phyloP scores from a whole-genome alignment of 2,797 vertebrate genomes.

The Masticophis lateralis region DNA sequence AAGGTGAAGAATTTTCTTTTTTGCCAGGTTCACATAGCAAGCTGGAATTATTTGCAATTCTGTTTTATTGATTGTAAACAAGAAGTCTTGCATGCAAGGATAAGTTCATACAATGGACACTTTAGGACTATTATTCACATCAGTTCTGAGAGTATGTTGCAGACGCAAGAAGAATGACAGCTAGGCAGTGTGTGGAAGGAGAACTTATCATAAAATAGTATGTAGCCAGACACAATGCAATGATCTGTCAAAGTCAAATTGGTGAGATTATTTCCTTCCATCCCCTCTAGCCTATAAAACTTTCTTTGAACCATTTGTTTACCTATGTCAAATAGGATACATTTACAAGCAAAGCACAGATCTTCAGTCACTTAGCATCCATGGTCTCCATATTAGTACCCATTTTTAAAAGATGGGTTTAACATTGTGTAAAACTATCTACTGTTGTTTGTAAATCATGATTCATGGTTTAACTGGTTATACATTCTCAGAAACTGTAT shows the following conservation, averaged over 20 bases:
- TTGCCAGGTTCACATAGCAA: neutral
- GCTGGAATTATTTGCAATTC: neutral
- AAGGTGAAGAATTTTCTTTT: neutral
- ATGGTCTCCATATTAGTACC: neutral
- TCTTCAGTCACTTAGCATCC: neutral
- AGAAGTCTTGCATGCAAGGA: neutral
- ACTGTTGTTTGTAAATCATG: neutral
- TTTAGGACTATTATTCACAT: neutral
- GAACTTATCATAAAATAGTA: neutral
- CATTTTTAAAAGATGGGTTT: neutral
- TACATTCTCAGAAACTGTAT: neutral
- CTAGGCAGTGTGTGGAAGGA: neutral
- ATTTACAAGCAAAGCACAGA: neutral
- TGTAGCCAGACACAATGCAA: neutral
- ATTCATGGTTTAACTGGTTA: neutral
- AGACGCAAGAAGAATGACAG: neutral
- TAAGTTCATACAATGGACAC: neutral
- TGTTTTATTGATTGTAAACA: neutral
- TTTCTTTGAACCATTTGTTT: neutral
- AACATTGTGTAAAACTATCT: neutral
- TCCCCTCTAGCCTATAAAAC: neutral
- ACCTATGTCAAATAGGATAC: neutral
- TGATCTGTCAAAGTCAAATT: neutral
- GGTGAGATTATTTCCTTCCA: neutral
- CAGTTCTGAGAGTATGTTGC: neutral